Conservation (phyloP, 2,888 invertebrate species). For the Pristionchus arcanus region DNA sequence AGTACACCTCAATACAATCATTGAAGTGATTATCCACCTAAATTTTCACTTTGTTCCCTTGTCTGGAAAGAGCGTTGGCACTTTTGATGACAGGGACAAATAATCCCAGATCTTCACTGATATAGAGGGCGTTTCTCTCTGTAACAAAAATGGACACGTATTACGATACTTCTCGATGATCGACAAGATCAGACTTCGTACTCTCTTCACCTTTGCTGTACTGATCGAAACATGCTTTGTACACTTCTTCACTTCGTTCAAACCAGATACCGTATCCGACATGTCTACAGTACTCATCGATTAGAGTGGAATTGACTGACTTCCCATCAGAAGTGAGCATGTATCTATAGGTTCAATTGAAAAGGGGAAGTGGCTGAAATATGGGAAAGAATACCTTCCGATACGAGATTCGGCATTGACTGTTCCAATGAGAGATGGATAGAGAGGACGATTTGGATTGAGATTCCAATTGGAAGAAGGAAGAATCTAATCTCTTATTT, state of each 20-base stretch:
- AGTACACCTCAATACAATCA: background rate
- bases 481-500: background rate
- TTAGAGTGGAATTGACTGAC: background rate
- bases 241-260: constrained; percentile 4
- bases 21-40: too few species aligned
- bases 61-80: constrained; percentile 2
- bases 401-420: constrained; percentile 25
- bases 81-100: constrained; percentile 18
- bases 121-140: background rate
- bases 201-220: constrained; percentile 43
- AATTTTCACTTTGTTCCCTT: background rate
- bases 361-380: background rate
- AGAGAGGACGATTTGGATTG: constrained; percentile 27
- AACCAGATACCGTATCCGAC: constrained; percentile 49
- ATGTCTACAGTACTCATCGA: constrained; percentile 47
- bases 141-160: background rate
- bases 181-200: background rate
- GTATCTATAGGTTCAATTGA: background rate
- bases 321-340: constrained; percentile 30
- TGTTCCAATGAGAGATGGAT: constrained; percentile 42
- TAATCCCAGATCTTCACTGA: constrained; percentile 30
- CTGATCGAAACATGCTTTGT: constrained; percentile 28
- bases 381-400: background rate
- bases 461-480: constrained; percentile 38
- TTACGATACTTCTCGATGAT: background rate